Evolutionary conservation across 2,113 vertebrate species (phyloP).

Genomic region (Tursiops truncatus): DNA sequence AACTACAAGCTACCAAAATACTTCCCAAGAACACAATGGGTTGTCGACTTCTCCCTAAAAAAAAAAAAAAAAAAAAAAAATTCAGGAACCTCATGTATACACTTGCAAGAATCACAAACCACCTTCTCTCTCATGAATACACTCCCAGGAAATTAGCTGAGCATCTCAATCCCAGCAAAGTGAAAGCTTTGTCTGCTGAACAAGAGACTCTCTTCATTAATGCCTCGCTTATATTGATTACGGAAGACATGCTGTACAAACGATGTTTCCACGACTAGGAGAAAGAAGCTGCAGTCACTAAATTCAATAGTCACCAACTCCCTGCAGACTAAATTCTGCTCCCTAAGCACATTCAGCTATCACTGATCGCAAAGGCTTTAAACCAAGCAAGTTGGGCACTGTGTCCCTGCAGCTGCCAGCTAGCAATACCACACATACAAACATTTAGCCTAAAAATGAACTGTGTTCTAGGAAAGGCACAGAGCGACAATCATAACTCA

Average conservation of each 20-base stretch:
- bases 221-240: not conserved
- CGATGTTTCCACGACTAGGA: not conserved
- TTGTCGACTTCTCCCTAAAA: not conserved
- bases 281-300: not conserved
- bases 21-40: not conserved
- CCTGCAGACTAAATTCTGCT: not conserved
- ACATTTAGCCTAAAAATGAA: not conserved
- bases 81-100: not conserved
- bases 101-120: slow-evolving; percentile 19
- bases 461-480: not conserved
- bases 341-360: not conserved
- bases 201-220: not conserved
- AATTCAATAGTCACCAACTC: not conserved
- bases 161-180: not conserved
- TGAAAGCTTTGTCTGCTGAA: not conserved
- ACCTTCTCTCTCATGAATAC: not conserved
- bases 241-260: not conserved
- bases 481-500: not conserved
- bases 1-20: slow-evolving; percentile 11
- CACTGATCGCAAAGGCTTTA: not conserved
- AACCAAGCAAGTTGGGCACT: not conserved
- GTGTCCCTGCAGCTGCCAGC: not conserved
- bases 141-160: not conserved
- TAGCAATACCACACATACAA: not conserved
- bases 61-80: not conserved